phyloP scores from a whole-genome alignment of 2,113 vertebrate genomes.

The Anguilla rostrata region DNA sequence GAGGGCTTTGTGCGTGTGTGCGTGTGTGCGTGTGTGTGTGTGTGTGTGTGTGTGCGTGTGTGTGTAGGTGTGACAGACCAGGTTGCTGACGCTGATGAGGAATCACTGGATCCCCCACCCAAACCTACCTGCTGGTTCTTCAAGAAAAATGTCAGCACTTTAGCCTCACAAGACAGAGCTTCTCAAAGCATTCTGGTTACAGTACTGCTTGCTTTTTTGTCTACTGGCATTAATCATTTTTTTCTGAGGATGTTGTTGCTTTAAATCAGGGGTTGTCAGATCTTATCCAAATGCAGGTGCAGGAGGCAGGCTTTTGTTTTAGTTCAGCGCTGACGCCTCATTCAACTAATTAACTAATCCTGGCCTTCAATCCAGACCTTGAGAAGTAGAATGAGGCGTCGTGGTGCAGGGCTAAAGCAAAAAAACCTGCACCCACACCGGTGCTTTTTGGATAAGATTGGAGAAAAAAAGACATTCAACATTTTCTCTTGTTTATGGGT shows the following conservation, averaged over 20 bases:
- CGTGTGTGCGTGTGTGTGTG: slow-evolving; percentile 33
- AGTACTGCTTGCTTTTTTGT: slow-evolving; percentile 40
- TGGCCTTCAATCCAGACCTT: no score
- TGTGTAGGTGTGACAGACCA: slow-evolving; percentile 21
- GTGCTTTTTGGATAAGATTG: no score
- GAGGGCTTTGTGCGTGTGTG: slow-evolving; percentile 18
- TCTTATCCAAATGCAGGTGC: no score
- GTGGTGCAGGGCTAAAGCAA: no score
- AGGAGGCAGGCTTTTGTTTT: no score
- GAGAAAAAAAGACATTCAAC: neutral
- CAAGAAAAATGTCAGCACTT: slow-evolving; percentile 51
- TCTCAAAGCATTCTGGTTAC: slow-evolving; percentile 28
- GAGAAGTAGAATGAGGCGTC: no score
- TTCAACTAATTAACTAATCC: no score
- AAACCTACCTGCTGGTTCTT: slow-evolving; percentile 42
- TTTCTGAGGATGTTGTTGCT: slow-evolving; percentile 18
- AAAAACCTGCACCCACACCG: no score
- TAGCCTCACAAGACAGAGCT: slow-evolving; percentile 44
- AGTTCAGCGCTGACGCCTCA: no score
- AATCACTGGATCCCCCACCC: slow-evolving; percentile 32
- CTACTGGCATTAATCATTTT: slow-evolving; percentile 29
- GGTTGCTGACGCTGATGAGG: slow-evolving; percentile 46
- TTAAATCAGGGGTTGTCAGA: neutral
- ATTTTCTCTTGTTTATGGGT: neutral
- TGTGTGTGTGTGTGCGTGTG: slow-evolving; percentile 32